Conservation (phyloP, 1,140 invertebrate species). For the Diachasmimorpha longicaudata region DNA sequence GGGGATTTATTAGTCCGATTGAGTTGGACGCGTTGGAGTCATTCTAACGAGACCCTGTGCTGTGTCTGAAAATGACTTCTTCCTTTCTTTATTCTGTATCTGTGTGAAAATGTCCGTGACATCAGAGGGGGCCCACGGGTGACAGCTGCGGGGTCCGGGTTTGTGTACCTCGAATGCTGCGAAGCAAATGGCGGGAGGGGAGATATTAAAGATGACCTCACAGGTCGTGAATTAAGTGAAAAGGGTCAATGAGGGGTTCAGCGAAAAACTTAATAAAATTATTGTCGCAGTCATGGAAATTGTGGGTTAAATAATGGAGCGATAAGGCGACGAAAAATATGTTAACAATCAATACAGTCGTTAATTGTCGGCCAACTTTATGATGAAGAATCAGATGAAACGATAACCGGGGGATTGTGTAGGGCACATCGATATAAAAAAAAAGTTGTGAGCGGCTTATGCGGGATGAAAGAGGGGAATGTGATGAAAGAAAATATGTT, state of each 20-base stretch:
- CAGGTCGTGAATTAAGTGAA: conserved; percentile 20
- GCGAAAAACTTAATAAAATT: background rate
- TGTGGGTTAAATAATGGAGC: no score
- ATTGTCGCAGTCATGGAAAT: no score
- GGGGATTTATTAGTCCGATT: conserved; percentile 43
- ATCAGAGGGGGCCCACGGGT: background rate
- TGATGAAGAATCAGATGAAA: no score
- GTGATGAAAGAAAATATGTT: background rate
- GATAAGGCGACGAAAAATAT: no score
- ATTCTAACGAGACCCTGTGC: conserved; percentile 40
- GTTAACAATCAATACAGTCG: no score
- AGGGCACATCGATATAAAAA: background rate
- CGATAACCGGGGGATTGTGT: background rate
- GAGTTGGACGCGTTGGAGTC: conserved; percentile 23
- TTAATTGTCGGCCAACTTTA: background rate
- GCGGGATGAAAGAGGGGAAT: background rate
- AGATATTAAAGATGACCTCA: background rate
- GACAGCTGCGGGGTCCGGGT: background rate
- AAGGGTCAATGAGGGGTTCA: conserved; percentile 46
- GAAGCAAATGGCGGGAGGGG: conserved; percentile 12
- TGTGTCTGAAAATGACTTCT: conserved; percentile 42
- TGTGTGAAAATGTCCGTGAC: background rate
- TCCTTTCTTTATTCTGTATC: conserved; percentile 21
- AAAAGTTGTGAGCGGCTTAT: background rate
- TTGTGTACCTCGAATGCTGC: background rate